These are phyloP conservation scores for Gisinianus flammeolus DNA, from an alignment of 2,888 invertebrate species.

Conservation along the genomic window DNA sequence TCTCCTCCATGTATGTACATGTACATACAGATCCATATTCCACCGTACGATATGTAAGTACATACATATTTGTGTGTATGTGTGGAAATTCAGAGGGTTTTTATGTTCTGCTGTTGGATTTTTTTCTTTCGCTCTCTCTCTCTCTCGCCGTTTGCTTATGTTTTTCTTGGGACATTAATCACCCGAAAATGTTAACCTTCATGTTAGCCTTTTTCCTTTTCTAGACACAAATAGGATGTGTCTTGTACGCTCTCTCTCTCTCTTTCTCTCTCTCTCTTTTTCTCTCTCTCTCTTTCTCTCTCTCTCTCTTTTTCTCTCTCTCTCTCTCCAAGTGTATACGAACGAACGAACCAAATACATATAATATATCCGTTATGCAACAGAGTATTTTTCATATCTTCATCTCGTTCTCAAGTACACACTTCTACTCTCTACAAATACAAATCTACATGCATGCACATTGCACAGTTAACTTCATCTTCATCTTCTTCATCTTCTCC, in stretches of 20 bases:
- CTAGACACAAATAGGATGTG: slow-evolving; percentile 30
- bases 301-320: too few relatives aligned
- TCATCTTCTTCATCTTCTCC: slow-evolving; percentile 4
- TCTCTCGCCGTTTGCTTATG: slow-evolving; percentile 22
- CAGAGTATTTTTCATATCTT: not conserved
- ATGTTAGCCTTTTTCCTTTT: slow-evolving; percentile 37
- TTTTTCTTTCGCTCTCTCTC: not conserved
- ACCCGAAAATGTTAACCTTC: slow-evolving; percentile 38
- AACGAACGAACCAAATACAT: not conserved
- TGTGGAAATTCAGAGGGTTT: slow-evolving; percentile 21
- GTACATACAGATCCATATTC: not conserved
- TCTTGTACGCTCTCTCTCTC: too few relatives aligned
- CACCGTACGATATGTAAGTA: not conserved
- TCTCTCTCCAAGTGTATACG: not conserved
- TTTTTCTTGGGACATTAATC: slow-evolving; percentile 39
- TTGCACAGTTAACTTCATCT: not conserved
- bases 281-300: too few relatives aligned
- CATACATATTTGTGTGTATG: not conserved
- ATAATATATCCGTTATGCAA: not conserved
- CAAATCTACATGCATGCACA: not conserved
- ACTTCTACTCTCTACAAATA: not conserved
- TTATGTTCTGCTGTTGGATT: not conserved
- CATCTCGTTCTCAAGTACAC: not conserved
- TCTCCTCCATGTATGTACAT: not conserved
- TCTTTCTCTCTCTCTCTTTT: too few relatives aligned